phyloP scores from a whole-genome alignment of 2,113 vertebrate genomes.

The Seriola rivoliana region DNA sequence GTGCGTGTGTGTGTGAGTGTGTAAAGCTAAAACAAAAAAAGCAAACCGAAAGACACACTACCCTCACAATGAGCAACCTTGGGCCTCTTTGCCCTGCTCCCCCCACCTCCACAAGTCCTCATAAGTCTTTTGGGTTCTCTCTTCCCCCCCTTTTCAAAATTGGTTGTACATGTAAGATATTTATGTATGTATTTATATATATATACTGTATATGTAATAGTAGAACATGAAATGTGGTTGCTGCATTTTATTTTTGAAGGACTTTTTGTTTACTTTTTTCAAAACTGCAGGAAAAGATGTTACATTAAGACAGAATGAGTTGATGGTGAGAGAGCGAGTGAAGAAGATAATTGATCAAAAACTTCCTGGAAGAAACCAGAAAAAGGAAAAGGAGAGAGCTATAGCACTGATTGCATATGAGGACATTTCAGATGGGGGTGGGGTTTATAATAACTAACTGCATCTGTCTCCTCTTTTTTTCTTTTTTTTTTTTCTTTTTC shows the following conservation, averaged over 20 bases:
- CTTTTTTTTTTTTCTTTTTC: conserved; percentile 2
- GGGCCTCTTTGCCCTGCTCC: conserved; percentile 41
- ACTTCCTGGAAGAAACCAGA: conserved; percentile 61
- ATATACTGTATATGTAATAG: conserved; percentile 90
- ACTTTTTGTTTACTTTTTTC: conserved; percentile 86
- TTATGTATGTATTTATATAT: conserved; percentile 90
- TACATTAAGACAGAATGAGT: conserved; percentile 75
- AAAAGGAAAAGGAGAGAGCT: conserved; percentile 70
- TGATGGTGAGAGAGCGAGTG: conserved; percentile 53
- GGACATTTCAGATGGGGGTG: conserved; percentile 79
- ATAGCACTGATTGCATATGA: conserved; percentile 80
- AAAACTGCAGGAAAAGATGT: conserved; percentile 86
- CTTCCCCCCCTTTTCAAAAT: conserved; percentile 78
- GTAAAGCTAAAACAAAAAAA: conserved; percentile 64
- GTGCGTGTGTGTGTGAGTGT: conserved; percentile 32
- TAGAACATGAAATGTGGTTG: conserved; percentile 85
- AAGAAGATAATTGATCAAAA: conserved; percentile 57
- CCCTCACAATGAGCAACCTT: conserved; percentile 65
- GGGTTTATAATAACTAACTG: conserved; percentile 79
- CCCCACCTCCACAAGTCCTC: conserved; percentile 81
- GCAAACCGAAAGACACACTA: conserved; percentile 69
- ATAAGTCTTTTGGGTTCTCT: conserved; percentile 81
- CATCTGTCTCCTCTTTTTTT: conserved; percentile 54
- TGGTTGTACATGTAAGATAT: conserved; percentile 89
- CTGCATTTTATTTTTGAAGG: conserved; percentile 88